These are phyloP conservation scores for Nasonia longicornis DNA, from an alignment of 1,140 invertebrate genomes.

Conservation along the genomic window DNA sequence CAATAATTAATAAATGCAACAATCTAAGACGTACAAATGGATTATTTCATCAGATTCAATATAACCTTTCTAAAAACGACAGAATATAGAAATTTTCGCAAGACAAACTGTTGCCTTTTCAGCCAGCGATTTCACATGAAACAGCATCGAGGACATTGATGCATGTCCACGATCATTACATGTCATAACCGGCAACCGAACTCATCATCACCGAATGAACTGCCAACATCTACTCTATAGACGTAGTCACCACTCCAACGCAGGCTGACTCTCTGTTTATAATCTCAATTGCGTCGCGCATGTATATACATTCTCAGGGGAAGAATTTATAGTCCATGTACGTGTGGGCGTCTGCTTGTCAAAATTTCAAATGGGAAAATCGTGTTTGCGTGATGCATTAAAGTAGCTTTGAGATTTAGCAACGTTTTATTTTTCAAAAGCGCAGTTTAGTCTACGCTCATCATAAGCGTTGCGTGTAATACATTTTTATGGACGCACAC, in stretches of 20 bases:
- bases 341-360: background rate
- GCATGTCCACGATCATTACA: constrained; percentile 55
- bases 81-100: no score
- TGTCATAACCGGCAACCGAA: constrained; percentile 49
- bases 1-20: background rate
- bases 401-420: no score
- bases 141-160: constrained; percentile 52
- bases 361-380: background rate
- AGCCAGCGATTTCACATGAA: constrained; percentile 16
- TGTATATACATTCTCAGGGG: no score
- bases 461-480: background rate
- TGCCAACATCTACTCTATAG: constrained; percentile 46
- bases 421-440: no score
- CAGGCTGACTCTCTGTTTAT: background rate
- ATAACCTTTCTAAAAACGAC: no score
- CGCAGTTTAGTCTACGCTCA: no score
- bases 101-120: no score
- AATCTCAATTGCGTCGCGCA: no score
- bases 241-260: background rate
- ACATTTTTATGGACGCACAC: background rate
- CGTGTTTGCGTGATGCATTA: background rate
- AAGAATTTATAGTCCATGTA: background rate
- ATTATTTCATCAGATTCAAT: background rate
- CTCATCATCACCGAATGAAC: constrained; percentile 52
- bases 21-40: background rate